These are phyloP conservation scores for Menidia beryllina DNA, from an alignment of 2,113 vertebrate species.

Conservation along the genomic window DNA sequence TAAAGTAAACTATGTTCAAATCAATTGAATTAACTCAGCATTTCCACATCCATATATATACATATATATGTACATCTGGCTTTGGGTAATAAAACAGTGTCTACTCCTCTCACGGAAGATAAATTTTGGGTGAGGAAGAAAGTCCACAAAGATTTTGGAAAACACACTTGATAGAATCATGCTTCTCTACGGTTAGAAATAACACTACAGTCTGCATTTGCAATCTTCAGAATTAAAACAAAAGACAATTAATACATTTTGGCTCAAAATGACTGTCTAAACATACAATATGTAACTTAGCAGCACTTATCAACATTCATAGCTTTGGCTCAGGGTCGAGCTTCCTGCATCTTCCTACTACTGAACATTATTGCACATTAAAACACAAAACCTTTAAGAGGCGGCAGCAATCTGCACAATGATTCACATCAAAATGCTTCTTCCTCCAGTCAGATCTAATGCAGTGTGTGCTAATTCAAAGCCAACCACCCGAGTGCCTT, in stretches of 20 bases:
- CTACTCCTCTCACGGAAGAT: conserved; percentile 12
- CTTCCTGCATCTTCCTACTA: conserved; percentile 37
- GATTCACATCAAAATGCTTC: conserved; percentile 32
- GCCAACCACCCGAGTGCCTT: conserved; percentile 41
- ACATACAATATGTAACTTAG: conserved; percentile 76
- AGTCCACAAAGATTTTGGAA: conserved; percentile 62
- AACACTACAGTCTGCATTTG: conserved; percentile 55
- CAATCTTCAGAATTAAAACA: conserved; percentile 51
- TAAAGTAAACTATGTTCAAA: conserved; percentile 40
- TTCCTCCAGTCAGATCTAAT: conserved; percentile 49
- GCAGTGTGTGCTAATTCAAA: conserved; percentile 61
- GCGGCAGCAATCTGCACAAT: conserved; percentile 49
- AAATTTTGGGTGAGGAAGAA: conserved; percentile 39
- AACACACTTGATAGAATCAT: conserved; percentile 66
- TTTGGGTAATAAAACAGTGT: conserved; percentile 50
- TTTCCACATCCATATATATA: conserved; percentile 7
- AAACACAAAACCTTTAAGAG: conserved; percentile 41
- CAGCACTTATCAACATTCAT: conserved; percentile 77
- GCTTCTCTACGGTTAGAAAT: conserved; percentile 62
- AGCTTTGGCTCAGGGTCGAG: conserved; percentile 49
- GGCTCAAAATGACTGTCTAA: conserved; percentile 64
- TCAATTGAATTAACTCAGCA: conserved; percentile 23
- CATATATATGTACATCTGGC: conserved; percentile 66
- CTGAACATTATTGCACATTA: conserved; percentile 72
- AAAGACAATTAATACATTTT: conserved; percentile 76